A percentile compares a stretch with the other conserved stretches of the same genome.
Evolutionary conservation across 1,140 invertebrate species (phyloP).

Genomic region (Lutraria rhynchaena): DNA sequence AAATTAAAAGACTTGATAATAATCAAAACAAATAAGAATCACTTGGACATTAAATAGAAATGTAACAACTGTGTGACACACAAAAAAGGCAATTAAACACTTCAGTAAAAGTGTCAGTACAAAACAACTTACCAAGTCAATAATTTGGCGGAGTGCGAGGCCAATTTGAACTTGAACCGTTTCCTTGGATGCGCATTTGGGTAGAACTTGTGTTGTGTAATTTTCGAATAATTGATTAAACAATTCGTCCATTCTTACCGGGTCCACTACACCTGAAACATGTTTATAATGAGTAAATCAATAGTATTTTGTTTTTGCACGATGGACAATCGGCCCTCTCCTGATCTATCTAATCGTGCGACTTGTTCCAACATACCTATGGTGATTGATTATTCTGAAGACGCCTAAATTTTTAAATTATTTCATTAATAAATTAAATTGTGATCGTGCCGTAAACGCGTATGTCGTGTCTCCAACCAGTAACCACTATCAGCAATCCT

Average conservation of each 20-base stretch:
- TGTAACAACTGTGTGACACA: neutral
- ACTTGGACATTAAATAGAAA: neutral
- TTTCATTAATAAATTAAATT: too few species aligned
- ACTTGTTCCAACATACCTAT: too few species aligned
- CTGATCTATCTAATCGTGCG: too few species aligned
- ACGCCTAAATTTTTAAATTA: too few species aligned
- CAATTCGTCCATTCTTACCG: neutral
- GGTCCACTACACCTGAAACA: neutral
- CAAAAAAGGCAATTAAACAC: neutral
- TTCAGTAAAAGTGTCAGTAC: neutral
- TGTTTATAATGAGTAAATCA: too few species aligned
- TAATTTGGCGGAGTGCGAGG: constrained; percentile 73
- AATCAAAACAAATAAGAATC: neutral
- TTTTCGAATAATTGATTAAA: constrained; percentile 47
- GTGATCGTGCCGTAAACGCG: too few species aligned
- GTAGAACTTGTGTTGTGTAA: constrained; percentile 57
- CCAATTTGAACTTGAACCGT: constrained; percentile 68
- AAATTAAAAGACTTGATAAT: neutral
- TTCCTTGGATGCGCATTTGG: constrained; percentile 50
- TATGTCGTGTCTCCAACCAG: too few species aligned
- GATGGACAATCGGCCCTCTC: too few species aligned
- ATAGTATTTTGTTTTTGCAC: too few species aligned
- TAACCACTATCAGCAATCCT: too few species aligned
- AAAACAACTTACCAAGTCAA: constrained; percentile 70
- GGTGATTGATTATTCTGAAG: too few species aligned